These are phyloP conservation scores for Pipra filicauda DNA, from an alignment of 2,113 vertebrate species.

Conservation along the genomic window DNA sequence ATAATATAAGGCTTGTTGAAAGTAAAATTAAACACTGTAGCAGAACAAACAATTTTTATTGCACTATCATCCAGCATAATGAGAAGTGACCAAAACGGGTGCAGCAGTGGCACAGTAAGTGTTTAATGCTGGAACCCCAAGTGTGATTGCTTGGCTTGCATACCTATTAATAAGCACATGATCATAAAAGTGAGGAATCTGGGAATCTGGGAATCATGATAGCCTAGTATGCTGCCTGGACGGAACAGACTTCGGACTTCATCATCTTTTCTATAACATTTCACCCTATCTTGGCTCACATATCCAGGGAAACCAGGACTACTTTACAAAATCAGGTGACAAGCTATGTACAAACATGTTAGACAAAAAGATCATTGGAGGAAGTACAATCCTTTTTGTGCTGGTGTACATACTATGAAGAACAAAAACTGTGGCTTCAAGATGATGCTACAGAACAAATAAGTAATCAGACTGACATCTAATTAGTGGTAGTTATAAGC, in stretches of 20 bases:
- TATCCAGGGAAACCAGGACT: background rate
- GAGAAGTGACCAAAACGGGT: background rate
- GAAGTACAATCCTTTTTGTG: background rate
- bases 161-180: background rate
- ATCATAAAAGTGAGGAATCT: background rate
- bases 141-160: background rate
- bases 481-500: background rate
- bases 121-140: background rate
- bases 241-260: background rate
- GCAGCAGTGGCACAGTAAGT: background rate
- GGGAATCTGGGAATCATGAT: background rate
- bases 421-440: background rate
- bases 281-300: fast-evolving
- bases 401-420: background rate
- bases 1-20: background rate
- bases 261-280: background rate
- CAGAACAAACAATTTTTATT: background rate
- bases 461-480: background rate
- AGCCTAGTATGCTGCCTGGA: background rate
- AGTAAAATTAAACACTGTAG: background rate
- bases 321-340: background rate
- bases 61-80: background rate
- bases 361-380: background rate
- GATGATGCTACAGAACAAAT: background rate
- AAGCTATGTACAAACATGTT: background rate